Evolutionary conservation across 2,888 invertebrate genomes (phyloP).

Genomic region (Oligia fasciuncula): DNA sequence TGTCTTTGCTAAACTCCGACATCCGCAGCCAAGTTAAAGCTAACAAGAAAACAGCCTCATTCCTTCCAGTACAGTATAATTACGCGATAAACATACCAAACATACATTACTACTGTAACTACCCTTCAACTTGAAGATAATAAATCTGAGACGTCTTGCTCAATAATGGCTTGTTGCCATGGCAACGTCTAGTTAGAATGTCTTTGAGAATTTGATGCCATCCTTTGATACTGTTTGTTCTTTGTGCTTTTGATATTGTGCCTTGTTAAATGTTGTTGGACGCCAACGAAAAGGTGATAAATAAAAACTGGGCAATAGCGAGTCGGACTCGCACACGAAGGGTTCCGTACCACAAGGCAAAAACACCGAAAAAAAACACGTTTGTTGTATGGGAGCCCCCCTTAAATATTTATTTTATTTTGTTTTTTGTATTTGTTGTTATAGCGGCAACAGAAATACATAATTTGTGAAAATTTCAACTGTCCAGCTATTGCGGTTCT

Average conservation of each 20-base stretch:
- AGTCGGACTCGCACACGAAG: too few species aligned
- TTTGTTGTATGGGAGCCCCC: too few species aligned
- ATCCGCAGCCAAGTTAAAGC: not conserved
- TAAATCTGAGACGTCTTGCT: constrained; percentile 41
- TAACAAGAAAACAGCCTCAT: constrained; percentile 13
- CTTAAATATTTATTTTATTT: too few species aligned
- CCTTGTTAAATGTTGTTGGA: not conserved
- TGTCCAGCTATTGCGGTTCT: too few species aligned
- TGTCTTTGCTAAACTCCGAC: not conserved
- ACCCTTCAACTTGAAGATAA: constrained; percentile 26
- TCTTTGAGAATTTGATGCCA: constrained; percentile 50
- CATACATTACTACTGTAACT: constrained; percentile 18
- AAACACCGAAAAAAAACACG: too few species aligned
- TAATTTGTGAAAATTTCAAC: too few species aligned
- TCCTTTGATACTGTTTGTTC: constrained; percentile 43
- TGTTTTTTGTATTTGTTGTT: too few species aligned
- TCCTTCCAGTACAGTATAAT: constrained; percentile 2
- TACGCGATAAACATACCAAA: constrained; percentile 13
- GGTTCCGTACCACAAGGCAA: too few species aligned
- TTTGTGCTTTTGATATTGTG: constrained; percentile 34
- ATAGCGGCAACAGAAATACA: too few species aligned
- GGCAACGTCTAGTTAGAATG: constrained; percentile 47
- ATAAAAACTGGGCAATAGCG: too few species aligned
- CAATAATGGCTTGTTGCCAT: constrained; percentile 49
- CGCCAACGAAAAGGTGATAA: not conserved